Conservation (phyloP, 2,888 invertebrate genomes). For the Lordiphosa andalusiaca region DNA sequence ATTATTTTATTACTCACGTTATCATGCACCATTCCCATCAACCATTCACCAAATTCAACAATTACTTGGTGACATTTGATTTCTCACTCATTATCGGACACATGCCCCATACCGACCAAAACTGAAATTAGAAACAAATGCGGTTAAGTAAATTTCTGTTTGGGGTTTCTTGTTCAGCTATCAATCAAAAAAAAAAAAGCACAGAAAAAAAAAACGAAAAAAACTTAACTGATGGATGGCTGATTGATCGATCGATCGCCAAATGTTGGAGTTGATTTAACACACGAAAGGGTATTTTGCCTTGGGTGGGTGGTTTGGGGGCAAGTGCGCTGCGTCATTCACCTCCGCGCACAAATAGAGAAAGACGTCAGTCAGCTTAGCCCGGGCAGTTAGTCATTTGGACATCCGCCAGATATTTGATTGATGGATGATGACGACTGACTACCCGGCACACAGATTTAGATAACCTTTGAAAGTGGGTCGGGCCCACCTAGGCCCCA, state of each 20-base stretch:
- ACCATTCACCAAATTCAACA: slow-evolving; percentile 14
- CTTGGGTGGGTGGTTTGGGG: slow-evolving; percentile 14
- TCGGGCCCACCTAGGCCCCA: slow-evolving; percentile 36
- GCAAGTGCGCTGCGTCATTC: slow-evolving; percentile 65
- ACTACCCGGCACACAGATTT: slow-evolving; percentile 37
- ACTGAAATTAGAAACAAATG: slow-evolving; percentile 30
- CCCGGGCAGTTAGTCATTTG: slow-evolving; percentile 47
- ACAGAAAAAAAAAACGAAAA: not conserved
- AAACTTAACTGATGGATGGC: slow-evolving; percentile 65
- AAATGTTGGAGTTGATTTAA: slow-evolving; percentile 67
- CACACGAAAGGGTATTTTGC: slow-evolving; percentile 29
- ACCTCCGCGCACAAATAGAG: slow-evolving; percentile 19
- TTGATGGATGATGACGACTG: slow-evolving; percentile 60
- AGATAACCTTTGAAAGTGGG: slow-evolving; percentile 63
- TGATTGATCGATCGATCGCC: slow-evolving; percentile 72
- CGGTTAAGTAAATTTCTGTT: slow-evolving; percentile 57
- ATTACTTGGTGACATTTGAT: slow-evolving; percentile 31
- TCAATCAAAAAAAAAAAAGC: slow-evolving; percentile 49
- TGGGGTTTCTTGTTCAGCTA: slow-evolving; percentile 41
- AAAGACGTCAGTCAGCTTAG: slow-evolving; percentile 20
- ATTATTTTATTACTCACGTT: too few species aligned
- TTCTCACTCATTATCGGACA: slow-evolving; percentile 33
- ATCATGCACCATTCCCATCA: too few species aligned
- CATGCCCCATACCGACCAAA: slow-evolving; percentile 22
- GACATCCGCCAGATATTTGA: slow-evolving; percentile 63